Evolutionary conservation across 2,797 vertebrate genomes (phyloP).

Genomic region (Scolopax bukidnonensis): DNA sequence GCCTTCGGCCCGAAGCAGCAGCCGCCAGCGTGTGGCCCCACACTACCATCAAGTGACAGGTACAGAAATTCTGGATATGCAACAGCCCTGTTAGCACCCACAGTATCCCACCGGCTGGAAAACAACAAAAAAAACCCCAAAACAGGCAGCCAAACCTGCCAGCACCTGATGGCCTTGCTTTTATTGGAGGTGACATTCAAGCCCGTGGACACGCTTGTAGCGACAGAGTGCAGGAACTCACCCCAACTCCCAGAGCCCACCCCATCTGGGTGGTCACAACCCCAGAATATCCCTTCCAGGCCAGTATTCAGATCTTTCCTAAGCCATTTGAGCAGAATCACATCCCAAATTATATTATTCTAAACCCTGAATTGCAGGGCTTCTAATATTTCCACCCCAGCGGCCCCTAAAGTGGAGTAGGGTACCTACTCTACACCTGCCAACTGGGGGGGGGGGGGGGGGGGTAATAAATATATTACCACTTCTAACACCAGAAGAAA

Average conservation of each 20-base stretch:
- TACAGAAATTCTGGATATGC: neutral
- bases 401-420: neutral
- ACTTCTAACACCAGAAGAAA: neutral
- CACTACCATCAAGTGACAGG: conserved; percentile 37
- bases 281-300: no score
- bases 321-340: fast-evolving
- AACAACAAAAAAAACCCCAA: no score
- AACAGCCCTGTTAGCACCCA: fast-evolving
- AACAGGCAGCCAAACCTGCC: neutral
- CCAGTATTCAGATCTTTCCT: neutral
- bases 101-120: fast-evolving
- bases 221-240: fast-evolving
- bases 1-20: neutral
- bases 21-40: neutral
- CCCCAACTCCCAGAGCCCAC: fast-evolving
- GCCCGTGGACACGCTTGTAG: fast-evolving
- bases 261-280: fast-evolving
- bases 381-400: fast-evolving
- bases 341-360: neutral
- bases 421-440: neutral
- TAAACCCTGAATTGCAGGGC: fast-evolving
- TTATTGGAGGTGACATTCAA: neutral
- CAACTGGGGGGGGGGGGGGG: neutral
- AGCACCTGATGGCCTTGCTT: neutral
- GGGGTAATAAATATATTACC: no score